Base-by-base conservation (phyloP, 2,888 invertebrate species). In the Eupeodes latifasciatus region DNA sequence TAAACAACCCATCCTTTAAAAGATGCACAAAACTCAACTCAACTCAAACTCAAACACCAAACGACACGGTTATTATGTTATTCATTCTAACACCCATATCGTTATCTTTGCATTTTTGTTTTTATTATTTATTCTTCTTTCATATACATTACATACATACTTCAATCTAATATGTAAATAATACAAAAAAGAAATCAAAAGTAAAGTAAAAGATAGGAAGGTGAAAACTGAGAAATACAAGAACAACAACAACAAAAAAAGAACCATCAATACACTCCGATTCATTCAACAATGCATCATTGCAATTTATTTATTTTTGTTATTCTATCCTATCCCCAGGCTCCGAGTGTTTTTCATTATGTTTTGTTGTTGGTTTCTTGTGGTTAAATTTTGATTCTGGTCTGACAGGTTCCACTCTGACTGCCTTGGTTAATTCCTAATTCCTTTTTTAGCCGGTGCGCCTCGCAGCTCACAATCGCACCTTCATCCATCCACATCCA, bases 341-440 rank as follows among this genome's bases (percentile, higher is more conserved):
- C 47, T 19, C 66, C n/a, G 66, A 59, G 59, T 77, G 47, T 64
- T 72, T 59, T 5, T 59, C 36, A 34, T 69, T 36, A 57, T 55
- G 59, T 9, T 55, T 80, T 51, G 76, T 67, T 72, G 72, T 55
- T 80, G 53, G 49, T 11, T 69, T 71, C 85, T 64, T 44, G 53
- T 85, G 88, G 77, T 78, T 59, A 66, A 27, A 81, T 85, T 88
- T 85, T 85, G 74, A 81, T 85, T 88, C 88, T 85, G 74, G 88
- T 88, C 88, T 85, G 88, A 88, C 88, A 81, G 88, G 88, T 88
- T 88, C 88, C 88, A 88, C 85, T 85, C 88, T 88, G 88, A 88
- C 88, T 88, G 71, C 75, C 85, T 80, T 84, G 85, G 85, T 67
- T 69, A 71, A 69, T 84, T 87, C 87, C 64, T 78, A 80, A 77